These are phyloP conservation scores for Cephalopterus ornatus DNA, from an alignment of 2,113 vertebrate genomes.

Conservation along the genomic window DNA sequence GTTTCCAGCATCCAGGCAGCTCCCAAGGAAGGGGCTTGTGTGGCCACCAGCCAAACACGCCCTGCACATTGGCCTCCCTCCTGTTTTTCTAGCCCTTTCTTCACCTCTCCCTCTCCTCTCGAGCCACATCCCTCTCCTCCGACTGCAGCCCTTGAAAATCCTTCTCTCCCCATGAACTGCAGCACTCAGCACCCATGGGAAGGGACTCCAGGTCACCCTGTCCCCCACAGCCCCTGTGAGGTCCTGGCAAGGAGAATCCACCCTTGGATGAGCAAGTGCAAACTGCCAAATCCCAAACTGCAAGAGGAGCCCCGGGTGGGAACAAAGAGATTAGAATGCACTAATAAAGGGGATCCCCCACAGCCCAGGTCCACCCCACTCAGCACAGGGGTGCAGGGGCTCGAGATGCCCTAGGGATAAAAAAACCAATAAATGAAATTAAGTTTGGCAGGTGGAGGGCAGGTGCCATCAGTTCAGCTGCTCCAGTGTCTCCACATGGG, in stretches of 20 bases:
- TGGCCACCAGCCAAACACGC: neutral
- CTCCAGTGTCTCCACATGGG: neutral
- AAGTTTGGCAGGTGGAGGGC: neutral
- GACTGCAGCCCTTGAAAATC: neutral
- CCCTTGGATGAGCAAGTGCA: neutral
- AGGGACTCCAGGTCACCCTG: neutral
- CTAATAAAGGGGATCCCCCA: neutral
- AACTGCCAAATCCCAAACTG: rapidly evolving
- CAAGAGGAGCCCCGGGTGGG: neutral
- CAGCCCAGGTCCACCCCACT: rapidly evolving
- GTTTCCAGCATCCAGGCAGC: neutral
- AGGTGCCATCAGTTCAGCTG: neutral
- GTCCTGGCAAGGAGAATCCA: neutral
- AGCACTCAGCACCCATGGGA: neutral
- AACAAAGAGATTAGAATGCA: neutral
- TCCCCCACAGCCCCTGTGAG: neutral
- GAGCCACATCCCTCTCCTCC: neutral
- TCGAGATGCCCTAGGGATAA: neutral
- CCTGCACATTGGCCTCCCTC: neutral
- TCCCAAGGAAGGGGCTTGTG: neutral
- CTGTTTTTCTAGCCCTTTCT: constrained; percentile 51
- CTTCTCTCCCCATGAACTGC: neutral
- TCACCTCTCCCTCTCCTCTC: constrained; percentile 17
- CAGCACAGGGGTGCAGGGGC: neutral
- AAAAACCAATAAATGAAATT: neutral